These are phyloP conservation scores for Thunnus albacares DNA, from an alignment of 2,797 vertebrate species.

Conservation along the genomic window DNA sequence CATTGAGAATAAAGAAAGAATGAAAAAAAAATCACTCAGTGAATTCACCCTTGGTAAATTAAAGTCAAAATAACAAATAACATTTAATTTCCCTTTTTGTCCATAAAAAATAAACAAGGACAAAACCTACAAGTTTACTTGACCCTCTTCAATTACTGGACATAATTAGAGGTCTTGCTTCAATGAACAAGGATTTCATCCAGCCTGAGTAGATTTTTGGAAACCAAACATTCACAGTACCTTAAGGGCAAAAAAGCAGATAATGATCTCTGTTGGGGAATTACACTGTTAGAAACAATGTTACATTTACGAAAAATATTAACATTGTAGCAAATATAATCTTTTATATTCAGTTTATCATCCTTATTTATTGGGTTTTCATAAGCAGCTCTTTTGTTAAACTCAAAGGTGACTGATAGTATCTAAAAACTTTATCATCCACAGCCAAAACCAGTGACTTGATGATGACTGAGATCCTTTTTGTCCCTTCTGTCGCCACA, in stretches of 20 bases:
- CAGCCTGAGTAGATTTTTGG: slow-evolving; percentile 13
- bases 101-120: slow-evolving; percentile 9
- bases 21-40: slow-evolving; percentile 10
- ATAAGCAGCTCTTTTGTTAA: slow-evolving; percentile 27
- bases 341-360: slow-evolving; percentile 39
- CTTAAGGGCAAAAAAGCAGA: slow-evolving; percentile 16
- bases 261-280: slow-evolving; percentile 43
- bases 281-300: slow-evolving; percentile 13
- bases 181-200: slow-evolving; percentile 35
- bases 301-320: not conserved
- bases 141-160: slow-evolving; percentile 40
- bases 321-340: slow-evolving; percentile 5
- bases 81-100: slow-evolving; percentile 14
- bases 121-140: slow-evolving; percentile 4
- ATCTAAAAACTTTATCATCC: slow-evolving; percentile 34
- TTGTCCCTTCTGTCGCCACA: slow-evolving; percentile 23
- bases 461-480: slow-evolving; percentile 44
- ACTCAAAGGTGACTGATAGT: slow-evolving; percentile 49
- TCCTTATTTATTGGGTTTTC: slow-evolving; percentile 41
- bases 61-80: slow-evolving; percentile 20
- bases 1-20: not conserved
- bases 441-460: slow-evolving; percentile 32
- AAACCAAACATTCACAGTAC: slow-evolving; percentile 4
- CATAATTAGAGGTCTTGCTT: slow-evolving; percentile 38
- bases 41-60: slow-evolving; percentile 10